Percentiles rank a stretch among this genome's conserved stretches.
phyloP scores from a whole-genome alignment of 2,888 invertebrate species.

The Trichacis sp. region DNA sequence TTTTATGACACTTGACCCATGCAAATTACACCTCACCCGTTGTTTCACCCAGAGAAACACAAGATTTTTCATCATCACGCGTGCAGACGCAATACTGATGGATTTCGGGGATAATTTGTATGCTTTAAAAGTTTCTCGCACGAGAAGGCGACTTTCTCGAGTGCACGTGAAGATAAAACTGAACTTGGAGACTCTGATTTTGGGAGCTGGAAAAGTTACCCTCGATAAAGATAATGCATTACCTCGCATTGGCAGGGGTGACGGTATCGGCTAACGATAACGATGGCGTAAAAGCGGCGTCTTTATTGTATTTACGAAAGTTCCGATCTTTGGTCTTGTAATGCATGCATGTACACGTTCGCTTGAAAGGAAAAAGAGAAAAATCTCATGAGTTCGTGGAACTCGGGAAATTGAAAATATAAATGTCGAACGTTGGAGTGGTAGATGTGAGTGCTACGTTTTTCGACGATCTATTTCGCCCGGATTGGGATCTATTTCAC shows the following conservation, averaged over 20 bases:
- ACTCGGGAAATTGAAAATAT: too few relatives aligned
- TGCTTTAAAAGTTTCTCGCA: background rate
- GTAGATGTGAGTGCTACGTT: too few relatives aligned
- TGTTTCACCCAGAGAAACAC: too few relatives aligned
- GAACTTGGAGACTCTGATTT: slow-evolving; percentile 26
- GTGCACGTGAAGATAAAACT: background rate
- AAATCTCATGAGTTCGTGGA: too few relatives aligned
- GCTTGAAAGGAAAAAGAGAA: background rate
- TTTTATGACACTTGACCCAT: slow-evolving; percentile 1
- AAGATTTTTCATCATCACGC: too few relatives aligned
- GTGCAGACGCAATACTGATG: too few relatives aligned
- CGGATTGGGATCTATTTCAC: too few relatives aligned
- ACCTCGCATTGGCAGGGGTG: slow-evolving; percentile 21
- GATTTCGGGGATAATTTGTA: background rate
- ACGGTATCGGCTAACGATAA: slow-evolving; percentile 21
- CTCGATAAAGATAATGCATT: slow-evolving; percentile 39
- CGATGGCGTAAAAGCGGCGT: background rate
- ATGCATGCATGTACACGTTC: slow-evolving; percentile 24
- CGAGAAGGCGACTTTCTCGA: background rate
- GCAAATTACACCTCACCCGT: background rate
- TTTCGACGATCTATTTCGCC: too few relatives aligned
- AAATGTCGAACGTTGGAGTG: too few relatives aligned
- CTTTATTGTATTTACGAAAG: slow-evolving; percentile 32
- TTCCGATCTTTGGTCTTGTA: background rate
- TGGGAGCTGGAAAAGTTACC: slow-evolving; percentile 11